A percentile compares a stretch with the other conserved stretches of the same genome.
These are phyloP conservation scores for Anthoscopus minutus DNA, from an alignment of 2,113 vertebrate species.

Conservation along the genomic window DNA sequence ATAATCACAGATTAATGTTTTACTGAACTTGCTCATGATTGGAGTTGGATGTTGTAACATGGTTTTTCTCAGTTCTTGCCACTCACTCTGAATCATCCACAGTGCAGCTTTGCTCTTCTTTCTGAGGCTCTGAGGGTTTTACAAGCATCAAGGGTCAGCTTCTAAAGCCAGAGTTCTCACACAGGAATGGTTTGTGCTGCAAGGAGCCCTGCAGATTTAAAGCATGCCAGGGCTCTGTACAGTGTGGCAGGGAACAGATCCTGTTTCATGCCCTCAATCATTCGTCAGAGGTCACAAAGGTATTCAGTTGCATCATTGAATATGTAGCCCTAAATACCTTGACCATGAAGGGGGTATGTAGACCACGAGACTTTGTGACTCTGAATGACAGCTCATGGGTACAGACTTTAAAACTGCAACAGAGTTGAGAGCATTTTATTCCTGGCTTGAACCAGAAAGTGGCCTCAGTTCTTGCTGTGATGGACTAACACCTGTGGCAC, in stretches of 20 bases:
- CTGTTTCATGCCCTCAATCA: constrained; percentile 7
- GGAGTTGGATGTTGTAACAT: background rate
- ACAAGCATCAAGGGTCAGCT: background rate
- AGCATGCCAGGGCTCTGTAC: background rate
- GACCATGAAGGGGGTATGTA: constrained; percentile 45
- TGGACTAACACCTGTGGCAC: constrained; percentile 18
- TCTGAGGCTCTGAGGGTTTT: background rate
- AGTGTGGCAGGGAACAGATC: constrained; percentile 3
- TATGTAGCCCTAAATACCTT: constrained; percentile 44
- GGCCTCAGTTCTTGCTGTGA: fast-evolving
- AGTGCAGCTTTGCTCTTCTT: background rate
- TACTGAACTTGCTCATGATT: background rate
- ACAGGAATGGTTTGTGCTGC: background rate
- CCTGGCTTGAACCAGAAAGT: background rate
- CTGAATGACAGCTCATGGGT: background rate
- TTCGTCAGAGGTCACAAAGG: constrained; percentile 21
- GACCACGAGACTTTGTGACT: constrained; percentile 14
- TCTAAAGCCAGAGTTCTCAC: background rate
- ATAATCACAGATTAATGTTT: background rate
- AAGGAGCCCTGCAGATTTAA: constrained; percentile 14
- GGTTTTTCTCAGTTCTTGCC: background rate
- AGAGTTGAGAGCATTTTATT: background rate
- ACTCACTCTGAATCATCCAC: background rate
- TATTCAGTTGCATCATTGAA: constrained; percentile 47
- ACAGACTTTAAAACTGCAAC: background rate